A percentile compares a stretch with the other conserved stretches of the same genome.
Evolutionary conservation across 1,140 invertebrate species (phyloP).

Genomic region (Drosophila pseudoobscura): DNA sequence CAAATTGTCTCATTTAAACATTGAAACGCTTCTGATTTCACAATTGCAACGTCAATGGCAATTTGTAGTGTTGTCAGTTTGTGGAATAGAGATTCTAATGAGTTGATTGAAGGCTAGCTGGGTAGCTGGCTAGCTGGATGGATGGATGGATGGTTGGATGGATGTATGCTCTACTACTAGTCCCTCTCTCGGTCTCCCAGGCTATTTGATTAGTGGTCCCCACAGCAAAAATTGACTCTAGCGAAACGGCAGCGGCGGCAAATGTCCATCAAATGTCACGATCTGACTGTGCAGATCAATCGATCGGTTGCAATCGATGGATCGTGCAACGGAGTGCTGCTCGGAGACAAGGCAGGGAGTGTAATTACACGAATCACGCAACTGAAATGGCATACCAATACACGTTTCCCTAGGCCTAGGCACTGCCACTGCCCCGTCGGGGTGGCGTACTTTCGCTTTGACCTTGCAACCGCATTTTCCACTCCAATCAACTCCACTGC

Average conservation of each 20-base stretch:
- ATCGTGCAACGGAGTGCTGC: slow-evolving; percentile 18
- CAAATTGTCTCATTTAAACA: slow-evolving; percentile 74
- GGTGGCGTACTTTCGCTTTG: slow-evolving; percentile 47
- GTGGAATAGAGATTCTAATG: slow-evolving; percentile 76
- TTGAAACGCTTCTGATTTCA: slow-evolving; percentile 74
- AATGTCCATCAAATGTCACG: slow-evolving; percentile 79
- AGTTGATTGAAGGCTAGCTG: slow-evolving; percentile 61
- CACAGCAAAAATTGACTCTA: slow-evolving; percentile 27
- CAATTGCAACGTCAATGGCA: slow-evolving; percentile 74
- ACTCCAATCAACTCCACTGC: slow-evolving; percentile 17
- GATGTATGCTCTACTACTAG: too few relatives aligned
- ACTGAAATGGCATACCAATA: slow-evolving; percentile 23
- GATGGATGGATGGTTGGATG: neutral
- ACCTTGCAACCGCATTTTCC: slow-evolving; percentile 68
- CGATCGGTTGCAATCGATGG: slow-evolving; percentile 45
- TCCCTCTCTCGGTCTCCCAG: slow-evolving; percentile 19
- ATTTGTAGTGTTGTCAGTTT: slow-evolving; percentile 69
- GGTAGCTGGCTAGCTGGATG: neutral
- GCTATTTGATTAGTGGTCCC: slow-evolving; percentile 66
- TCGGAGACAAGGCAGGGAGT: slow-evolving; percentile 26
- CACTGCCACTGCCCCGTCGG: slow-evolving; percentile 26
- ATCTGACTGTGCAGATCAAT: slow-evolving; percentile 74
- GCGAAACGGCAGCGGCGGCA: slow-evolving; percentile 71
- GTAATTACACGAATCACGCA: slow-evolving; percentile 72
- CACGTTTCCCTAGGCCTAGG: too few relatives aligned